Conservation (phyloP, 2,888 invertebrate species). For the Acleris emargana region DNA sequence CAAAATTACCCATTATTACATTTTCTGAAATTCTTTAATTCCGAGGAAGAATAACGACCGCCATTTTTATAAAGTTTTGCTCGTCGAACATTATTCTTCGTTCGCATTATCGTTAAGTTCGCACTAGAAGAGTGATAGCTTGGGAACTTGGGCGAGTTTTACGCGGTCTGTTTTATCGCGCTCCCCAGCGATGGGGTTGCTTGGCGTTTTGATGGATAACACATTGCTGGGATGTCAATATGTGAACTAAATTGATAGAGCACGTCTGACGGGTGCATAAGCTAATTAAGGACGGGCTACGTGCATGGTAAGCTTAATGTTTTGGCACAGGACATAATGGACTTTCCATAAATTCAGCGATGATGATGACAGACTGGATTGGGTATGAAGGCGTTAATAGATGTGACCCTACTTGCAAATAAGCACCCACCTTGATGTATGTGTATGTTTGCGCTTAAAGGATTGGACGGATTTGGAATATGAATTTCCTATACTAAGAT, state of each 20-base stretch:
- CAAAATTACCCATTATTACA: conserved; percentile 21
- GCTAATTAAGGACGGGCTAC: conserved; percentile 37
- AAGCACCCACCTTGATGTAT: too few relatives aligned
- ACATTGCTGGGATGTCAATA: conserved; percentile 65
- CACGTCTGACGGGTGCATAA: conserved; percentile 50
- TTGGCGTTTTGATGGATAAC: conserved; percentile 71
- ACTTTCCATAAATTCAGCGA: too few relatives aligned
- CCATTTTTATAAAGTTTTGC: conserved; percentile 37
- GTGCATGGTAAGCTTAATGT: conserved; percentile 26
- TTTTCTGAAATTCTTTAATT: conserved; percentile 16
- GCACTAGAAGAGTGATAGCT: conserved; percentile 38
- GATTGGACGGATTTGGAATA: too few relatives aligned
- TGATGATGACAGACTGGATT: too few relatives aligned
- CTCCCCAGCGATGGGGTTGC: conserved; percentile 38
- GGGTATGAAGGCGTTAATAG: too few relatives aligned
- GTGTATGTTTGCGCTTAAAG: too few relatives aligned
- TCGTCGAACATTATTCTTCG: conserved; percentile 35
- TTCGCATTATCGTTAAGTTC: conserved; percentile 37
- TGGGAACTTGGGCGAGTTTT: conserved; percentile 22
- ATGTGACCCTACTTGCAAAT: too few relatives aligned
- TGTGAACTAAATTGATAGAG: conserved; percentile 73
- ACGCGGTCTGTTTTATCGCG: conserved; percentile 20
- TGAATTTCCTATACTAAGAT: too few relatives aligned
- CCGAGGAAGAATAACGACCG: conserved; percentile 10
- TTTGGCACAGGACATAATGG: neutral